Conservation (phyloP, 2,888 invertebrate genomes). For the Gasteruption jaculator region DNA sequence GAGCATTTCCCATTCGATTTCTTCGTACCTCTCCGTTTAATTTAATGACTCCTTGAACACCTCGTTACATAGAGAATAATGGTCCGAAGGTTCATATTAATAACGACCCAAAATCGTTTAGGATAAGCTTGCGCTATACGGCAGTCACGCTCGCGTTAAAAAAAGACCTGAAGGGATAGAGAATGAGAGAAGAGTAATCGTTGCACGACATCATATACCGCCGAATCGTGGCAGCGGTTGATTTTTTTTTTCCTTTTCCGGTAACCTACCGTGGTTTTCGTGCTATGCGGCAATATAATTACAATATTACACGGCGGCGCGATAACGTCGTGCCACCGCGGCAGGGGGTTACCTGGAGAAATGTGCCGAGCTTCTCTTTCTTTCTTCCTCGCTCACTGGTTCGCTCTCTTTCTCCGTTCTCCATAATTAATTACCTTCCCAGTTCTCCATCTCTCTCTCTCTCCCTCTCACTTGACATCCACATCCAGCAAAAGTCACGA, state of each 20-base stretch:
- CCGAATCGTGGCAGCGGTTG: constrained; percentile 24
- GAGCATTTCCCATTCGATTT: no score
- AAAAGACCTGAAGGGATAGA: no score
- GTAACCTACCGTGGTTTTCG: constrained; percentile 23
- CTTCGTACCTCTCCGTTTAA: no score
- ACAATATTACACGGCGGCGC: constrained; percentile 37
- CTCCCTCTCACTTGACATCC: not conserved
- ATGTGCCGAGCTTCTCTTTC: constrained; percentile 16
- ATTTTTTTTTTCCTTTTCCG: no score
- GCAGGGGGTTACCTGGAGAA: constrained; percentile 8
- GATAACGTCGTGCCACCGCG: constrained; percentile 30
- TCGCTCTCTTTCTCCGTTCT: constrained; percentile 8
- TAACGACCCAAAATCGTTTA: no score
- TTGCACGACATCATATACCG: constrained; percentile 4
- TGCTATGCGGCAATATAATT: constrained; percentile 35
- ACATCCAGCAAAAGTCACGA: no score
- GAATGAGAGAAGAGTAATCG: not conserved
- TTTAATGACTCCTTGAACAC: no score
- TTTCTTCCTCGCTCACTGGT: constrained; percentile 15
- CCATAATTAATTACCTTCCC: no score
- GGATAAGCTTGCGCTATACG: no score
- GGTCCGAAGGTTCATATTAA: no score
- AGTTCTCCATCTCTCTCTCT: constrained; percentile 15
- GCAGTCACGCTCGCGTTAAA: no score
- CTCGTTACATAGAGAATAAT: no score